phyloP scores from a whole-genome alignment of 37 sponge, comb jelly and placozoan genomes.

The Aplysina aerophoba region DNA sequence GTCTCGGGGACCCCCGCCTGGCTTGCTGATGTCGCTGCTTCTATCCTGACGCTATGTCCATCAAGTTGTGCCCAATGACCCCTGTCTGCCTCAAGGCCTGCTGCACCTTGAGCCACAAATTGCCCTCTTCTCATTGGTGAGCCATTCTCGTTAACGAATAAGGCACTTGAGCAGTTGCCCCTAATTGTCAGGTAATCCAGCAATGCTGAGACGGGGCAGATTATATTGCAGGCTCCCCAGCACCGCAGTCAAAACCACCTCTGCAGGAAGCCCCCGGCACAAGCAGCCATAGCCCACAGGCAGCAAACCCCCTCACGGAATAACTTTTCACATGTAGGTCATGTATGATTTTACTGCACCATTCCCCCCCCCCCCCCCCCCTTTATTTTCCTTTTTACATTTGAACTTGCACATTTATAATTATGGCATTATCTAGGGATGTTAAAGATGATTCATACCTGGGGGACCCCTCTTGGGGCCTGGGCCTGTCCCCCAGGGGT shows the following conservation, averaged over 20 bases:
- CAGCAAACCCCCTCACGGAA: too few relatives aligned
- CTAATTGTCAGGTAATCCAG: not conserved
- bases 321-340: too few relatives aligned
- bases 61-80: not conserved
- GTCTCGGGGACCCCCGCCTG: slow-evolving; percentile 18
- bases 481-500: too few relatives aligned
- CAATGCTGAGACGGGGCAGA: slow-evolving; percentile 6
- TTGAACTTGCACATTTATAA: too few relatives aligned
- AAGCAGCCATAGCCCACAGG: not conserved
- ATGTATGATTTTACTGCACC: too few relatives aligned
- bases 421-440: too few relatives aligned
- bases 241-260: not conserved
- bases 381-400: too few relatives aligned
- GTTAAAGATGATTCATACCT: too few relatives aligned
- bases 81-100: not conserved
- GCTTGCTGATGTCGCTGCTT: slow-evolving; percentile 13
- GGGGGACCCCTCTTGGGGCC: too few relatives aligned
- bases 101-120: not conserved
- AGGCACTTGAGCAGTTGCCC: not conserved
- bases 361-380: too few relatives aligned
- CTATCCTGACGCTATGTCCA: slow-evolving; percentile 6
- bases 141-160: not conserved
- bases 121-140: not conserved
- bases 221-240: not conserved
- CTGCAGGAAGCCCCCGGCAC: not conserved